Evolutionary conservation across 2,113 vertebrate species (phyloP), one percentile per base, ranked within the genome.

Genomic region (Silurus asotus): DNA sequence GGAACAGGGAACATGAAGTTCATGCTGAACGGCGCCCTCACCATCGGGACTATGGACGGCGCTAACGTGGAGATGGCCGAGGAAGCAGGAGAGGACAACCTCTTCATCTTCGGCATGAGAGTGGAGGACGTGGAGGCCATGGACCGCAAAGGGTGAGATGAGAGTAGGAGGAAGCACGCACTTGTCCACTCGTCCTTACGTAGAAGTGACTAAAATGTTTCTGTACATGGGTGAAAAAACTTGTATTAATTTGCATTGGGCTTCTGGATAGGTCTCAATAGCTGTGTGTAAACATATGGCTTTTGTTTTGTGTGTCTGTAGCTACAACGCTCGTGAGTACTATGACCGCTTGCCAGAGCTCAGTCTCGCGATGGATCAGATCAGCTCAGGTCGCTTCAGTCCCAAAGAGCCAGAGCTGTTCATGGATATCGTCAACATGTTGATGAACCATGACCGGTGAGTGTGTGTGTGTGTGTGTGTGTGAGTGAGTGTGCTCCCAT

Each of bases 1-100:
- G 97, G 97, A 45, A 98, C 96, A 0, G 97, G 97, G 69, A 98
- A 97, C 93, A 97, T 98, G 97, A 97, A 97, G 92, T 97, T 98
- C 91, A 97, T 97, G 97, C 90, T 98, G 92, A 98, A 97, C 0
- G 96, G 97, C 3, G 96, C 97, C 3, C 96, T 98, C 72, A 97
- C 96, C 89, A 96, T 98, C 0, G 97, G 97, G 7, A 97, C 97
- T 65, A 96, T 97, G 97, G 97, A 97, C 0, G 96, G 97, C 0
- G 96, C 97, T 86, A 97, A 97, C 0, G 96, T 97, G 91, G 97
- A 97, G 92, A 98, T 97, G 97, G 96, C 96, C 0, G 96, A 97
- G 90, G 97, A 98, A 83, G 96, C 96, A 0, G 95, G 97, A 0
- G 90, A 95, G 2, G 94, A 97, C 53, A 97, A 98, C 91, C 96